Evolutionary conservation across 2,797 vertebrate species (phyloP).

Genomic region (Erithacus rubecula): DNA sequence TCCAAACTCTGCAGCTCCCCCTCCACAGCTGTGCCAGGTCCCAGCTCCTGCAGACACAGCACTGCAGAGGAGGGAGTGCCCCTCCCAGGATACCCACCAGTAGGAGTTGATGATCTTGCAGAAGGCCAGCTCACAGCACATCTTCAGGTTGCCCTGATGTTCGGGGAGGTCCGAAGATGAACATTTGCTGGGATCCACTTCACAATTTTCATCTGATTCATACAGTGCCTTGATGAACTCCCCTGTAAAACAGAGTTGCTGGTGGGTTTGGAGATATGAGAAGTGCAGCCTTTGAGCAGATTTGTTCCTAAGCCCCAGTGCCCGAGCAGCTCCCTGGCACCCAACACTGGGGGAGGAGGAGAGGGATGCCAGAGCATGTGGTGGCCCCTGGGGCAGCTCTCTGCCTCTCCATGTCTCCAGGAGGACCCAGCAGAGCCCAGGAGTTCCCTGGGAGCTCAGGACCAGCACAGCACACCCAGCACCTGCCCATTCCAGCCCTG

Average conservation of each 20-base stretch:
- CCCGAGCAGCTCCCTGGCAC: accelerated
- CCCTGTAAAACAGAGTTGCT: conserved; percentile 72
- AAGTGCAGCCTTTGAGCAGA: no score
- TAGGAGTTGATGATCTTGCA: conserved; percentile 99
- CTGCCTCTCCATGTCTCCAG: not conserved
- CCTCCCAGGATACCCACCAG: conserved; percentile 69
- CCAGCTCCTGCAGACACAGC: not conserved
- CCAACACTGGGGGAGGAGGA: accelerated
- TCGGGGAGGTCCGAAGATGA: conserved; percentile 89
- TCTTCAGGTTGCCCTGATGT: conserved; percentile 97
- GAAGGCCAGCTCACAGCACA: conserved; percentile 99
- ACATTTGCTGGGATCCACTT: conserved; percentile 95
- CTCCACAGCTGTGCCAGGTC: not conserved
- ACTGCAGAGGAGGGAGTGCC: accelerated
- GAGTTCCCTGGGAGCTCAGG: not conserved
- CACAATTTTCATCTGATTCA: conserved; percentile 97
- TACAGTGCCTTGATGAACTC: conserved; percentile 99
- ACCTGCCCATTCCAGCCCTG: not conserved
- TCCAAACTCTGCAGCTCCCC: not conserved
- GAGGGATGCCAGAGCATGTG: accelerated
- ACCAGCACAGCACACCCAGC: not conserved
- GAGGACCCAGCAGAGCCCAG: accelerated
- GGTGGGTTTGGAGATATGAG: not conserved
- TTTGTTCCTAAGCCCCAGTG: not conserved
- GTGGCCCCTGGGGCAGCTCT: not conserved